phyloP scores from a whole-genome alignment of 2,888 invertebrate species.

The Arctia plantaginis region DNA sequence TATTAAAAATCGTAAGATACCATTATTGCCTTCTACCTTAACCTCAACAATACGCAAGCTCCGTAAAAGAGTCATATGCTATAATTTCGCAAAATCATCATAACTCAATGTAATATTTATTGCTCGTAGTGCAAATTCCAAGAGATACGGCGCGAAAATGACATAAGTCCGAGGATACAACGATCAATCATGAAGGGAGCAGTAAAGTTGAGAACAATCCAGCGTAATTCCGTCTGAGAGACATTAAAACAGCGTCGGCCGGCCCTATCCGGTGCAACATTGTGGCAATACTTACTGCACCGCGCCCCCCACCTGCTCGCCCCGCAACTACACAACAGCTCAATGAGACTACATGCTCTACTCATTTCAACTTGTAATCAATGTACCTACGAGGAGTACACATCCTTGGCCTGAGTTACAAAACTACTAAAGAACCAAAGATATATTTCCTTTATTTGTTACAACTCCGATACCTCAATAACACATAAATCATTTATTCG shows the following conservation, averaged over 20 bases:
- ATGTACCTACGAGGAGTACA: conserved; percentile 14
- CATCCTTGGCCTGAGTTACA: conserved; percentile 34
- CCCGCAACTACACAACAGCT: conserved; percentile 18
- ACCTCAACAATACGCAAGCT: conserved; percentile 43
- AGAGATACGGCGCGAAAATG: conserved; percentile 83
- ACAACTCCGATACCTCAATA: conserved; percentile 70
- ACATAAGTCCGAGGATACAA: conserved; percentile 85
- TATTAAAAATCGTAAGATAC: conserved; percentile 42
- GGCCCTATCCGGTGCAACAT: conserved; percentile 86
- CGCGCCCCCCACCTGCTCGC: conserved; percentile 53
- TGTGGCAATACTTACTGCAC: conserved; percentile 67
- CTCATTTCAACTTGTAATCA: conserved; percentile 33
- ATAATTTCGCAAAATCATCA: conserved; percentile 75
- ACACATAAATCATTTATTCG: conserved; percentile 81
- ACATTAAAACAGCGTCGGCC: conserved; percentile 83
- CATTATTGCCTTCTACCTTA: conserved; percentile 16
- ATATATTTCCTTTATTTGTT: conserved; percentile 37
- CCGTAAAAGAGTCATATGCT: conserved; percentile 58
- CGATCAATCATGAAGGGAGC: conserved; percentile 85
- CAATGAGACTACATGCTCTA: conserved; percentile 21
- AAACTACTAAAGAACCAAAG: conserved; percentile 40
- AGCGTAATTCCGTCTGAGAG: conserved; percentile 86
- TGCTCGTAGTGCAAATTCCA: conserved; percentile 80
- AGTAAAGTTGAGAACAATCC: conserved; percentile 86
- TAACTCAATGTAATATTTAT: conserved; percentile 82